Conservation (phyloP, 2,797 vertebrate species). For the Pitangus sulphuratus region DNA sequence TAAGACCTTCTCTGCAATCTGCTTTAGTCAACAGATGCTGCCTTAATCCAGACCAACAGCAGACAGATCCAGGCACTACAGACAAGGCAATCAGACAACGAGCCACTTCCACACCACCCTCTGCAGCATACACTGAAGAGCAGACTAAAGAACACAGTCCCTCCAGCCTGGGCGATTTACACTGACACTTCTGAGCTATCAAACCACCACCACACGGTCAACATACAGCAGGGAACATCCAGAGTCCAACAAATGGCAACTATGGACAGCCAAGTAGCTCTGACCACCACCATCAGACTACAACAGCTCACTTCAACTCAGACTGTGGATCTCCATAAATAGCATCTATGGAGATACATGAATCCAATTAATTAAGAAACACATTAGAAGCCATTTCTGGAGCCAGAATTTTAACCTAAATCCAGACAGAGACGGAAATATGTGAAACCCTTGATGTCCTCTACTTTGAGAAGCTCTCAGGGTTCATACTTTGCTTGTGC, state of each 20-base stretch:
- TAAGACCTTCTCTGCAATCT: background rate
- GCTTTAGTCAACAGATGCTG: background rate
- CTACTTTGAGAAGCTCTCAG: background rate
- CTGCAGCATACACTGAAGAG: background rate
- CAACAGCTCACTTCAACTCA: background rate
- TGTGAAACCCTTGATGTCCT: background rate
- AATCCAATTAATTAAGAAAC: background rate
- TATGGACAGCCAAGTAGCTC: background rate
- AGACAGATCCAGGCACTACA: background rate
- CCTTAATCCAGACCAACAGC: background rate
- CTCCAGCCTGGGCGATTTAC: background rate
- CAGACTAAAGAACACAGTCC: background rate
- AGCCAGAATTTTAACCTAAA: background rate
- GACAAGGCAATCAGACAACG: background rate
- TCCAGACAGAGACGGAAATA: background rate
- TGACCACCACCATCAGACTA: background rate
- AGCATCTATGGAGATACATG: background rate
- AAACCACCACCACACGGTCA: background rate
- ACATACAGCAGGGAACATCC: background rate
- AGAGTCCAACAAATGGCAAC: background rate
- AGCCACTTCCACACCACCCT: background rate
- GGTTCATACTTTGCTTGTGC: background rate
- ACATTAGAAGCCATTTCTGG: background rate
- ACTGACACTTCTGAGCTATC: background rate
- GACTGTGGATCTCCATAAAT: background rate